These are phyloP conservation scores for Steinernema hermaphroditum DNA, from an alignment of 2,888 invertebrate genomes.

Conservation along the genomic window DNA sequence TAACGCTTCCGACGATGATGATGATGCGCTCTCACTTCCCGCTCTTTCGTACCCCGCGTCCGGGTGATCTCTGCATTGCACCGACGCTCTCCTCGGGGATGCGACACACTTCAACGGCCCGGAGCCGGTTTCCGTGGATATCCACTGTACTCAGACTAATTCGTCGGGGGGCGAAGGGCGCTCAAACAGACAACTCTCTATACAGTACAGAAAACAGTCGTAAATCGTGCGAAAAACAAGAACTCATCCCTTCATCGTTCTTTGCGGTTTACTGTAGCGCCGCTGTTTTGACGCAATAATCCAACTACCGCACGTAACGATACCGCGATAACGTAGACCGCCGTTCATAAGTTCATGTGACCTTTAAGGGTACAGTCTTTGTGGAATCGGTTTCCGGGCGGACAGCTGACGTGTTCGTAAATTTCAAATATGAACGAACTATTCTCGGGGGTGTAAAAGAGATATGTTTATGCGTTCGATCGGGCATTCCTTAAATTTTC, in stretches of 20 bases:
- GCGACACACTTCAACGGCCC: too few relatives aligned
- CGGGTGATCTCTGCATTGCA: constrained; percentile 2
- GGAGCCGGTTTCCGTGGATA: too few relatives aligned
- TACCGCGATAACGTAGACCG: background rate
- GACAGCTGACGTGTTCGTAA: background rate
- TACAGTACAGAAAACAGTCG: too few relatives aligned
- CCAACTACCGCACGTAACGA: background rate
- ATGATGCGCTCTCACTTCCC: too few relatives aligned
- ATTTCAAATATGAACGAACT: background rate
- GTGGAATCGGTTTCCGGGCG: background rate
- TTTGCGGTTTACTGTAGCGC: constrained; percentile 6
- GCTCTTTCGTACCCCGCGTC: background rate
- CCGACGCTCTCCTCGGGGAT: too few relatives aligned
- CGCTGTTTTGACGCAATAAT: too few relatives aligned
- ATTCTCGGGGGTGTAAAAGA: too few relatives aligned
- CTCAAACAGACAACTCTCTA: too few relatives aligned
- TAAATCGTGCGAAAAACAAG: too few relatives aligned
- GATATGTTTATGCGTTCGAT: too few relatives aligned
- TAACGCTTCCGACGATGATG: constrained; percentile 4
- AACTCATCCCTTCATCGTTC: background rate
- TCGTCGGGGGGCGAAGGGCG: too few relatives aligned
- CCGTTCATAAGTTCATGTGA: background rate
- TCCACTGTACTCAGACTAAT: background rate
- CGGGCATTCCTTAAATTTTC: too few relatives aligned
- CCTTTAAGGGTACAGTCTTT: background rate